phyloP scores from a whole-genome alignment of 2,888 invertebrate genomes.

The Sphaerophoria taeniata region DNA sequence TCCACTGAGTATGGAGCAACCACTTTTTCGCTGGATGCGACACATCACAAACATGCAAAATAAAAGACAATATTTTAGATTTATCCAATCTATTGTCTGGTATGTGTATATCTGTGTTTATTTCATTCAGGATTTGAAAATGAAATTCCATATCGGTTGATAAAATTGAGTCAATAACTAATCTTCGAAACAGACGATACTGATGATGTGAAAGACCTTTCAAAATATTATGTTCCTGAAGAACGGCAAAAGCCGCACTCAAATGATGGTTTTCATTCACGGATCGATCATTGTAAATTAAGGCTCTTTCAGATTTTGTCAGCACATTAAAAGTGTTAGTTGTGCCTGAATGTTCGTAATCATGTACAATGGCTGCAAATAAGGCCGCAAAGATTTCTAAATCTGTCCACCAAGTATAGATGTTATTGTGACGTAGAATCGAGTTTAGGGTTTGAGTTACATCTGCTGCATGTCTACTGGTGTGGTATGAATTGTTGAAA shows the following conservation, averaged over 20 bases:
- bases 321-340: slow-evolving; percentile 99
- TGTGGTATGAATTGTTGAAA: slow-evolving; percentile 97
- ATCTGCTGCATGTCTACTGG: slow-evolving; percentile 97
- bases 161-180: slow-evolving; percentile 98
- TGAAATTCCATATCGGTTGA: slow-evolving; percentile 99
- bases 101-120: slow-evolving; percentile 92
- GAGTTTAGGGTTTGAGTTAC: slow-evolving; percentile 97
- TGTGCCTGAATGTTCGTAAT: slow-evolving; percentile 98
- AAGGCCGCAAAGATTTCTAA: slow-evolving; percentile 96
- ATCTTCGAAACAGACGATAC: slow-evolving; percentile 93
- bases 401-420: slow-evolving; percentile 96
- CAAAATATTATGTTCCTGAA: slow-evolving; percentile 95
- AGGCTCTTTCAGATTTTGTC: slow-evolving; percentile 95
- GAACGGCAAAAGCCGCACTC: slow-evolving; percentile 85
- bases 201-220: slow-evolving; percentile 94
- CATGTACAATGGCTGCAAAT: slow-evolving; percentile 96
- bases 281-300: slow-evolving; percentile 94
- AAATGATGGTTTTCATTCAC: slow-evolving; percentile 82
- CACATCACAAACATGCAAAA: slow-evolving; percentile 97
- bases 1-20: slow-evolving; percentile 92
- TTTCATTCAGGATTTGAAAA: slow-evolving; percentile 97
- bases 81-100: slow-evolving; percentile 95
- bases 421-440: slow-evolving; percentile 94
- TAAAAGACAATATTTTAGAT: slow-evolving; percentile 94
- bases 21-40: slow-evolving; percentile 95